A percentile compares a stretch with the other conserved stretches of the same genome.
Evolutionary conservation across 2,113 vertebrate species (phyloP).

Genomic region (Forbesichthys papilliferus): DNA sequence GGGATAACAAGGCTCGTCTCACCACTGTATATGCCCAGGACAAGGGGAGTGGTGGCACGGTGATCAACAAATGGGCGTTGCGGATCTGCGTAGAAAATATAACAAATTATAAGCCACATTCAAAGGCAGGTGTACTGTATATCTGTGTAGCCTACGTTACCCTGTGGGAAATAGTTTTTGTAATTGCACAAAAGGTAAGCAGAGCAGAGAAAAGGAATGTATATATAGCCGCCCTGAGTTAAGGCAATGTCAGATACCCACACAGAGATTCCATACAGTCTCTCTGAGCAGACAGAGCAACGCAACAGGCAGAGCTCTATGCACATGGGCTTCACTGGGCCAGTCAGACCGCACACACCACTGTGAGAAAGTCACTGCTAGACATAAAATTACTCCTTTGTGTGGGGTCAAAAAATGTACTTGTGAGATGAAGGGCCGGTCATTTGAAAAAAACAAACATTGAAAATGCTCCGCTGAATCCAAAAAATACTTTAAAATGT

Average conservation of each 20-base stretch:
- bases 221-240: too few relatives aligned
- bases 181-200: too few relatives aligned
- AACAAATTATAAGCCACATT: constrained; percentile 7
- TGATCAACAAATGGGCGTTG: constrained; percentile 79
- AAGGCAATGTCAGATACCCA: too few relatives aligned
- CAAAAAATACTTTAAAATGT: constrained; percentile 48
- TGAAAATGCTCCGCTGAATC: constrained; percentile 60
- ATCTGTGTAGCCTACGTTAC: background rate
- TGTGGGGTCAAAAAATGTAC: constrained; percentile 43
- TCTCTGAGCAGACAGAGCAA: constrained; percentile 8
- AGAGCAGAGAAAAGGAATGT: too few relatives aligned
- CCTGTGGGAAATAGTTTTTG: too few relatives aligned
- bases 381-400: constrained; percentile 45
- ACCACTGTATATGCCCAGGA: constrained; percentile 52
- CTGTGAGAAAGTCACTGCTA: constrained; percentile 50
- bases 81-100: constrained; percentile 70
- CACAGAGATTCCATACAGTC: too few relatives aligned
- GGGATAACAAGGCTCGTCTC: constrained; percentile 74
- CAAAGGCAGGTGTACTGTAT: background rate
- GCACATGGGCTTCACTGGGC: background rate
- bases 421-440: constrained; percentile 37
- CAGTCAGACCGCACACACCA: constrained; percentile 33
- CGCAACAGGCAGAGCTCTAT: constrained; percentile 15
- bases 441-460: constrained; percentile 52
- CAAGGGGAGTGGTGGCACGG: fast-evolving